Conservation (phyloP, 2,113 vertebrate species). For the Pimephales promelas region DNA sequence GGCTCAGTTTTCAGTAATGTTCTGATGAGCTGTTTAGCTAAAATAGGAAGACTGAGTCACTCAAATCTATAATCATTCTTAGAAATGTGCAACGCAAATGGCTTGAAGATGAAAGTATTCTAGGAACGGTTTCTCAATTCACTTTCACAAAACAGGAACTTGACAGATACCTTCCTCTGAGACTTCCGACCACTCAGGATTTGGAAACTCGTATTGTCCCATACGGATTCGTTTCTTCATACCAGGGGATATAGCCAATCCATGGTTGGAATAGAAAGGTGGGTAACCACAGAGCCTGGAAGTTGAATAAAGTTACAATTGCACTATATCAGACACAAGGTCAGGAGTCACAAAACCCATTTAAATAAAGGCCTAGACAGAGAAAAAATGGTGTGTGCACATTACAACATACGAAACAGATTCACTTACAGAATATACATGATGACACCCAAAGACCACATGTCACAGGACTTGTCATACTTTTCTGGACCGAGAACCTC, state of each 20-base stretch:
- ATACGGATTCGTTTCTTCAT: conserved; percentile 96
- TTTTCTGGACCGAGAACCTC: conserved; percentile 97
- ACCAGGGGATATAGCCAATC: conserved; percentile 96
- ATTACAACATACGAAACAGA: conserved; percentile 22
- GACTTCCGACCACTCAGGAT: conserved; percentile 96
- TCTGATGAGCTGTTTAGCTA: conserved; percentile 94
- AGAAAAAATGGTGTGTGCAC: conserved; percentile 6
- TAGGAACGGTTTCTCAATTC: neutral
- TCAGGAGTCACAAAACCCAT: neutral
- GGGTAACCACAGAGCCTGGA: conserved; percentile 93
- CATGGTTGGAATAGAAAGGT: conserved; percentile 97
- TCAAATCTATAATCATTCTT: conserved; percentile 9
- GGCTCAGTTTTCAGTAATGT: conserved; percentile 96
- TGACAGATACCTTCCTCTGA: conserved; percentile 89
- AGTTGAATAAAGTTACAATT: neutral
- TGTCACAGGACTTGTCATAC: conserved; percentile 99
- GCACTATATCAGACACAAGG: neutral
- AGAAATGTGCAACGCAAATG: neutral
- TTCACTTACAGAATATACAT: conserved; percentile 86
- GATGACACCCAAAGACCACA: conserved; percentile 99
- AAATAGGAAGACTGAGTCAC: conserved; percentile 19
- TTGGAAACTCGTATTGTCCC: conserved; percentile 97
- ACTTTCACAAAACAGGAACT: conserved; percentile 31
- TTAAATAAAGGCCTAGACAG: neutral
- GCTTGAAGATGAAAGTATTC: neutral